Percentiles rank a stretch among this genome's conserved stretches.
Conservation (phyloP, 2,797 vertebrate species). For the Macrochelys suwanniensis region DNA sequence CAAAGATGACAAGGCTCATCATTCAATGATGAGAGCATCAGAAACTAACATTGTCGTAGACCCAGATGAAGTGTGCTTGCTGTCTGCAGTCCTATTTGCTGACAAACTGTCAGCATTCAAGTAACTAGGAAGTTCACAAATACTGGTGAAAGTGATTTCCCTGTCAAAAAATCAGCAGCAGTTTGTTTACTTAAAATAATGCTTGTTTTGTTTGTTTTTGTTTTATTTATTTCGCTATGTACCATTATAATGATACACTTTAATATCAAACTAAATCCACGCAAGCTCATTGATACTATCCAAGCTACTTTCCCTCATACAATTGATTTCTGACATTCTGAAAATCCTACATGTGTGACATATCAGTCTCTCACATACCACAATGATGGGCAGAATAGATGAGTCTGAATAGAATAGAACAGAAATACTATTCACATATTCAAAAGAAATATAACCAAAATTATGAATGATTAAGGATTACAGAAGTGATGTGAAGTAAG, state of each 20-base stretch:
- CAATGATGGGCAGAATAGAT: conserved; percentile 2
- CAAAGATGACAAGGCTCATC: conserved; percentile 63
- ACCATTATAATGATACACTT: conserved; percentile 16
- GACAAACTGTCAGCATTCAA: conserved; percentile 41
- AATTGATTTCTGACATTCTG: neutral
- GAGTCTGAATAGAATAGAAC: conserved; percentile 10
- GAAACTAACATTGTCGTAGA: conserved; percentile 61
- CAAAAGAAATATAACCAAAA: conserved; percentile 51
- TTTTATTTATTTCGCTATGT: conserved; percentile 48
- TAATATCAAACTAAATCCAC: conserved; percentile 51
- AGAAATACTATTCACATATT: conserved; percentile 51
- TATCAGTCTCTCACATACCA: conserved; percentile 8
- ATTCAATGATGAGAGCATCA: conserved; percentile 64
- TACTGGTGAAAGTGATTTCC: conserved; percentile 36
- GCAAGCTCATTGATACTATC: conserved; percentile 13
- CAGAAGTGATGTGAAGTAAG: conserved; percentile 45
- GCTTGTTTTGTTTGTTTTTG: conserved; percentile 29
- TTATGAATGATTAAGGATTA: conserved; percentile 52
- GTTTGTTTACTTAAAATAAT: conserved; percentile 48
- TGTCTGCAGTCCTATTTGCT: conserved; percentile 39
- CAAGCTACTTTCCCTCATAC: neutral
- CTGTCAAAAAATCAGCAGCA: conserved; percentile 24
- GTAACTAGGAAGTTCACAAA: conserved; percentile 28
- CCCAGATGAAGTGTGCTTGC: conserved; percentile 31
- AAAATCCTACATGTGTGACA: neutral